Conservation (phyloP, 2,113 vertebrate genomes). For the Alligator sinensis region DNA sequence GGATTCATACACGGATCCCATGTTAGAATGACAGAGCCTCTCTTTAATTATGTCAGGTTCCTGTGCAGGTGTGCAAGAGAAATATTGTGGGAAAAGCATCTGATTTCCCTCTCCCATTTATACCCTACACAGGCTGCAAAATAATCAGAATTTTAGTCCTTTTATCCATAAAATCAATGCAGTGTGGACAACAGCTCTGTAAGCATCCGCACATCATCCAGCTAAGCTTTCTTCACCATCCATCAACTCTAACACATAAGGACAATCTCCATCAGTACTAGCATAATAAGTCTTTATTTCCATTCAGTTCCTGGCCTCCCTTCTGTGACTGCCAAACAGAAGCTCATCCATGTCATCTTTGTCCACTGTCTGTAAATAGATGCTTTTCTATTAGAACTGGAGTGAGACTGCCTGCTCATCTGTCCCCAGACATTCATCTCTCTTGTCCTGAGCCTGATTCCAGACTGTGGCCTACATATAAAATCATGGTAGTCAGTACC, state of each 20-base stretch:
- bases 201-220: background rate
- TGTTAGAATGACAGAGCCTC: no score
- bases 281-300: background rate
- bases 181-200: background rate
- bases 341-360: background rate
- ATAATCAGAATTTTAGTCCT: background rate
- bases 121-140: background rate
- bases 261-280: background rate
- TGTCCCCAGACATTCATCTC: no score
- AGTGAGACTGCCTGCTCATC: no score
- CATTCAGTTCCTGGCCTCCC: background rate
- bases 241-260: background rate
- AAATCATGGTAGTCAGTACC: background rate
- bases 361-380: background rate
- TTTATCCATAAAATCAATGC: background rate
- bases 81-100: background rate
- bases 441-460: background rate
- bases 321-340: background rate
- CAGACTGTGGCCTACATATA: background rate
- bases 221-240: background rate
- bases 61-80: background rate
- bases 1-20: background rate
- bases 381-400: no score
- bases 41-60: background rate
- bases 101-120: background rate